phyloP scores from a whole-genome alignment of 2,797 vertebrate genomes.

The Acanthis flammea region DNA sequence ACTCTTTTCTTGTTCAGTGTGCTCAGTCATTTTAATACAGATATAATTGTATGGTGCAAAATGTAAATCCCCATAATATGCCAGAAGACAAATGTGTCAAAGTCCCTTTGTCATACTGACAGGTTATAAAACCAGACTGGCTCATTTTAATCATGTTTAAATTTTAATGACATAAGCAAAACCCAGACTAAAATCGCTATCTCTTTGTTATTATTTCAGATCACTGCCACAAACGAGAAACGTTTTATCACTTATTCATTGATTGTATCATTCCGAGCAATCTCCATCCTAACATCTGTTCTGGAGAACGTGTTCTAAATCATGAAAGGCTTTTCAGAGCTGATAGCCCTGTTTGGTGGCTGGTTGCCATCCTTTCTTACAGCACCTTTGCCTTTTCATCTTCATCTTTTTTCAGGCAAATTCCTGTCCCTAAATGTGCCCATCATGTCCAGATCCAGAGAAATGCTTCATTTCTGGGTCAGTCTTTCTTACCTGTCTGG shows the following conservation, averaged over 20 bases:
- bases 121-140: slow-evolving; percentile 56
- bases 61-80: slow-evolving; percentile 54
- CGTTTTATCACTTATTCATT: background rate
- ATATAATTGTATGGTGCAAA: slow-evolving; percentile 61
- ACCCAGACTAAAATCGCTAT: background rate
- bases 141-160: slow-evolving; percentile 59
- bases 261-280: background rate
- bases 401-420: rapidly evolving
- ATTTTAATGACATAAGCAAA: slow-evolving; percentile 66
- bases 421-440: background rate
- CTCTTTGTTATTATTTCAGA: slow-evolving; percentile 36
- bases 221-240: background rate
- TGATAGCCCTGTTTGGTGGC: background rate
- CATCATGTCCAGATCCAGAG: background rate
- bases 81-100: slow-evolving; percentile 56
- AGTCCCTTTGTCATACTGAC: slow-evolving; percentile 57
- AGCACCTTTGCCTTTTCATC: background rate
- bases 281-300: background rate
- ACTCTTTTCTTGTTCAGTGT: background rate
- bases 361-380: background rate
- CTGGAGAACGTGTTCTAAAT: background rate
- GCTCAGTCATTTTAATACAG: slow-evolving; percentile 56
- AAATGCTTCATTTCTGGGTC: background rate
- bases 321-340: background rate
- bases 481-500: background rate